phyloP scores from a whole-genome alignment of 2,113 vertebrate species.

The Daubentonia madagascariensis region DNA sequence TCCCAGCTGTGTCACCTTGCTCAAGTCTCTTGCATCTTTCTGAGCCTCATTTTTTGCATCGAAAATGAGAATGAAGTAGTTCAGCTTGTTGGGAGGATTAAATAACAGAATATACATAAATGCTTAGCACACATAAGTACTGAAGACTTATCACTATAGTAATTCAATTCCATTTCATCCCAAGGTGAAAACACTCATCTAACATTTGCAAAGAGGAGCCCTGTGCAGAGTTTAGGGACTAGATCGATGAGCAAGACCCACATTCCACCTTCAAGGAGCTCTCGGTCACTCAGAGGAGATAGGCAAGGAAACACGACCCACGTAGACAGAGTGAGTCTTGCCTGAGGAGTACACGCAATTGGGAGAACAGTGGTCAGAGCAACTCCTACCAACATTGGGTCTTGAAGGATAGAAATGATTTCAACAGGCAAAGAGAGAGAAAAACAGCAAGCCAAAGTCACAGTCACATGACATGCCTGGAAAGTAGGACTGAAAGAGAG shows the following conservation, averaged over 20 bases:
- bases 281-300: not conserved
- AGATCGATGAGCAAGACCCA: not conserved
- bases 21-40: not conserved
- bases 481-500: not conserved
- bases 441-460: not conserved
- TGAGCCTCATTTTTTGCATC: not conserved
- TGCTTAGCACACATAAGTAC: not conserved
- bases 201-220: not conserved
- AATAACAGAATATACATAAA: not conserved
- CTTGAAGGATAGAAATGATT: not conserved
- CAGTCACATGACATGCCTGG: no score
- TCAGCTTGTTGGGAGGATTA: not conserved
- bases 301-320: not conserved
- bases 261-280: not conserved
- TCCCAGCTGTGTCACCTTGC: not conserved
- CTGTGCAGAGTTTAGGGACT: not conserved
- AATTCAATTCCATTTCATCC: not conserved
- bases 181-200: not conserved
- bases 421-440: not conserved
- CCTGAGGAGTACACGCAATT: not conserved
- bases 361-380: not conserved
- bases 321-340: not conserved
- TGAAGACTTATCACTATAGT: not conserved
- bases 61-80: not conserved
- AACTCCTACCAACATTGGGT: not conserved